phyloP scores from a whole-genome alignment of 1,140 invertebrate species.

The Odontomachus brunneus region DNA sequence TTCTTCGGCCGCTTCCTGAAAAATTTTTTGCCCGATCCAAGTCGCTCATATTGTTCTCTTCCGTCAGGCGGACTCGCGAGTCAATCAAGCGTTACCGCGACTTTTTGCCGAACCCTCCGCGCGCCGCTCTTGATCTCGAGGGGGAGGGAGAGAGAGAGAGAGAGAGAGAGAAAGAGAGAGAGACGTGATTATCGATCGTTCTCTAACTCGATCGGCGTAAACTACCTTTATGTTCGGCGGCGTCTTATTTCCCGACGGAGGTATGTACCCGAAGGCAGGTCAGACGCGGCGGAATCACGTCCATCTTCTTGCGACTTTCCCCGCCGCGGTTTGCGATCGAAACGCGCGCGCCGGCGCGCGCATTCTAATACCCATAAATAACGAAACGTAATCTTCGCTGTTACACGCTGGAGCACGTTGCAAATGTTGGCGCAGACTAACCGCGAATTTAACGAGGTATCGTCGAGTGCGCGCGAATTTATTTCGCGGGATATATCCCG shows the following conservation, averaged over 20 bases:
- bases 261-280: conserved; percentile 22
- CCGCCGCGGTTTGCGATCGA: conserved; percentile 30
- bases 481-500: neutral
- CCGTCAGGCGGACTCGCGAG: conserved; percentile 13
- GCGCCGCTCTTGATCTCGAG: conserved; percentile 13
- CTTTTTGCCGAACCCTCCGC: conserved; percentile 8
- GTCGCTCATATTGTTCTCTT: conserved; percentile 18
- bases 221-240: conserved; percentile 29
- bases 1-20: conserved; percentile 5
- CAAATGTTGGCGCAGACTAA: neutral
- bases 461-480: no score
- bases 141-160: no score
- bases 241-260: conserved; percentile 22
- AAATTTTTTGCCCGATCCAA: neutral
- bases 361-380: conserved; percentile 30
- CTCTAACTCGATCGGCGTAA: conserved; percentile 43
- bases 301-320: conserved; percentile 40
- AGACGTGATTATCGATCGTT: conserved; percentile 49
- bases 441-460: neutral
- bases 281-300: conserved; percentile 26
- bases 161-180: no score
- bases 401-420: conserved; percentile 1
- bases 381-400: neutral
- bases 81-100: conserved; percentile 43
- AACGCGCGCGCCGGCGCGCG: neutral